These are phyloP conservation scores for Ceraclea dissimilis DNA, from an alignment of 2,888 invertebrate species.

Conservation along the genomic window DNA sequence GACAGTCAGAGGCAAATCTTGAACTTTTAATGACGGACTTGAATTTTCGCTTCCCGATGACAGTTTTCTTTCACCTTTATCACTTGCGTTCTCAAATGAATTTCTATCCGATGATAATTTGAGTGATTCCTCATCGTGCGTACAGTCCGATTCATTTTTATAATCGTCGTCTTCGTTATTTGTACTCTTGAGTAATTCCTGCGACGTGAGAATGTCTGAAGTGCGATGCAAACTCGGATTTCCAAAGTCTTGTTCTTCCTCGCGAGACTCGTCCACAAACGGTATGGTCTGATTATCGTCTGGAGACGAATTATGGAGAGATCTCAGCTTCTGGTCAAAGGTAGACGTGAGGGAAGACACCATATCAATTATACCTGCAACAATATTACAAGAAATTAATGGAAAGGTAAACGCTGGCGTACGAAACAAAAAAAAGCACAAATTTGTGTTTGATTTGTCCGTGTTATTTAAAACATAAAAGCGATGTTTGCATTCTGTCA, in stretches of 20 bases:
- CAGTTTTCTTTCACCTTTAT: constrained; percentile 9
- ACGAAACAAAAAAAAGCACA: no score
- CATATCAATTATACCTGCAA: constrained; percentile 75
- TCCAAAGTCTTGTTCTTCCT: constrained; percentile 41
- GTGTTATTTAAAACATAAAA: neutral
- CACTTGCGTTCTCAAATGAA: constrained; percentile 34
- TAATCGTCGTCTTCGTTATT: constrained; percentile 5
- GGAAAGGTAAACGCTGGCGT: no score
- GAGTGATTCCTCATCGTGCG: constrained; percentile 13
- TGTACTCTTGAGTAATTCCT: constrained; percentile 12
- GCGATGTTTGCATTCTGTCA: neutral
- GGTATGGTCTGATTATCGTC: constrained; percentile 63
- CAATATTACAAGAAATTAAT: constrained; percentile 29
- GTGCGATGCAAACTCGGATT: constrained; percentile 49
- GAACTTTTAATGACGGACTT: constrained; percentile 3
- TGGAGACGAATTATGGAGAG: constrained; percentile 60
- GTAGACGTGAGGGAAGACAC: constrained; percentile 76
- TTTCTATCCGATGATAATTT: constrained; percentile 17
- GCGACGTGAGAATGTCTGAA: constrained; percentile 13
- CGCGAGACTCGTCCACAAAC: constrained; percentile 62
- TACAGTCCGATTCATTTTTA: constrained; percentile 15
- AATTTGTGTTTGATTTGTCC: neutral
- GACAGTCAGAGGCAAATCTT: neutral
- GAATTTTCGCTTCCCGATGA: neutral
- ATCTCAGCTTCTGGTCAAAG: constrained; percentile 75